Base-by-base conservation (phyloP, 2,113 vertebrate genomes). In the Erythrocercus mccallii region DNA sequence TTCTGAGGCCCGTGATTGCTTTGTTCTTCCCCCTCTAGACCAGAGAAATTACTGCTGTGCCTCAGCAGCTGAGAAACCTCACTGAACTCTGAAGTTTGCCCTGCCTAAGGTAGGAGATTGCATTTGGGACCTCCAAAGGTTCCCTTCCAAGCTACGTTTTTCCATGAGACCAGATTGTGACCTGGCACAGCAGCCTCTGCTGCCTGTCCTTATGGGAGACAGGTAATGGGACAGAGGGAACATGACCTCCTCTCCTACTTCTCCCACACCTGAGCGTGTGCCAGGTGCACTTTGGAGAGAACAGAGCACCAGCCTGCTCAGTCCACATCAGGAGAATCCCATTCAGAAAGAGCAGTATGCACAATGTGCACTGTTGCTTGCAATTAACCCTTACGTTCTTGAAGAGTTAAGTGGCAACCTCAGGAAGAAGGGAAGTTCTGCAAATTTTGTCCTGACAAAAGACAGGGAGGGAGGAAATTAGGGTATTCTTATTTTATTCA, bases 401-500 rank as follows among this genome's bases (percentile, higher is more conserved):
- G 42, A 83, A 70, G 54, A 73, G 23, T 76, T 69, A 81, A 79
- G 58, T 12, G 13, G 33, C 30, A 93, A 6, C 22, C 30, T 77
- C 47, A 45, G 58, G 42, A 69, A 58, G 35, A 66, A 77, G 45
- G 16, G 15, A 90, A 70, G 38, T 86, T 86, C 54, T 82, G 53
- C 50, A 45, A 40, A 16, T 86, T 94, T 77, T 84, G 47, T 73
- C 38, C 76, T 60, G 23, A 82, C 51, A 72, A 66, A 79, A 80
- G 50, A 48, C 40, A 61, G 11, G 24, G 33, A 85, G 53, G 15
- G 64, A 73, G 56, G 47, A 80, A 95, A 93, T 83, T 5, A 37
- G 33, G 12, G 37, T 83, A 61, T 51, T 93, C 64, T 82, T 61
- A 61, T 18, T 92, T 77, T 81, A 78, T 80, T 88, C 85, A 88